Evolutionary conservation across 2,113 vertebrate species (phyloP), one percentile per base, ranked within the genome.

Genomic region (Variabilichromis moorii): DNA sequence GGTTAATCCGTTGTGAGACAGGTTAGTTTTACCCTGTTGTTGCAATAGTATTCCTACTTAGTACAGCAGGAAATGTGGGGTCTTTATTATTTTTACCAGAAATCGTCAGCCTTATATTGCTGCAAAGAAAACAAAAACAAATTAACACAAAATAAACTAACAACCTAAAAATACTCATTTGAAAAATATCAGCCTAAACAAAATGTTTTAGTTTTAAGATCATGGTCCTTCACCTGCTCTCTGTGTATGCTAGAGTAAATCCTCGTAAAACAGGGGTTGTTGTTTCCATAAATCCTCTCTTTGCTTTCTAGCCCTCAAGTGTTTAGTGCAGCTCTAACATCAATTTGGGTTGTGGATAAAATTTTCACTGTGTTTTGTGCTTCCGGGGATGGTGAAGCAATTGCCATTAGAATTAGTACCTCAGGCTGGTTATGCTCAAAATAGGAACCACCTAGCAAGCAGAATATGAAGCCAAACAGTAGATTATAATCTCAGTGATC

Each of bases 401-500:
- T 92, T 88, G 86, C 85, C 81, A 91, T 92, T 92, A 82, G 80
- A 93, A 92, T 91, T 63, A 91, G 90, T 83, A 89, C 89, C 90
- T 84, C 19, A 2, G 86, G 87, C 76, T 86, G 78, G 88, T 79
- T 61, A 89, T 9, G 57, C 86, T 89, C 6, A 85, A 90, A 91
- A 92, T 89, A 90, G 88, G 93, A 91, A 90, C 63, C 91, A 86
- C 84, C 86, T 80, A 88, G 31, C 84, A 81, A 88, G 81, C 89
- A 84, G 85, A 83, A 90, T 78, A 81, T 24, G 4, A 80, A 61
- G 47, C 61, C 55, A 55, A 55, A 84, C 63, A 14, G n/a, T 85
- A 76, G 82, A 92, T 89, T 87, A 87, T 90, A 93, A 92, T 93
- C 84, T 88, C 66, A 21, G 80, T 61, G 76, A 90, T 88, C 84